Percentiles rank a stretch among this genome's conserved stretches.
Evolutionary conservation across 2,888 invertebrate genomes (phyloP).

Genomic region (Liodrosophila aerea): DNA sequence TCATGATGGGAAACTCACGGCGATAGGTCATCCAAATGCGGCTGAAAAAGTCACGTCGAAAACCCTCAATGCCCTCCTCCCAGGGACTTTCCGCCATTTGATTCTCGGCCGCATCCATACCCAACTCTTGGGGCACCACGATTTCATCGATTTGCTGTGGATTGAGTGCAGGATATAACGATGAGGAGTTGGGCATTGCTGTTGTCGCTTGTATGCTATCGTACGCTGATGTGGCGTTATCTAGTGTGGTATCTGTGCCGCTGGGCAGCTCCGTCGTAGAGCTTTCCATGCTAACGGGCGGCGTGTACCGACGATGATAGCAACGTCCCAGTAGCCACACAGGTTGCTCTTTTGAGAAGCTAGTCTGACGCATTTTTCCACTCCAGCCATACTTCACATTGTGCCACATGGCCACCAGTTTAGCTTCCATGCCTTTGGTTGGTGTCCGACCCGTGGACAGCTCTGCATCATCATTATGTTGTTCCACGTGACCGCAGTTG

Average conservation of each 20-base stretch:
- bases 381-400: constrained; percentile 95
- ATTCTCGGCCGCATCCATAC: constrained; percentile 81
- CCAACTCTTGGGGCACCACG: constrained; percentile 83
- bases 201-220: constrained; percentile 63
- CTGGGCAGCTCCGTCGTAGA: constrained; percentile 80
- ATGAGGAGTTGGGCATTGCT: constrained; percentile 10
- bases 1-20: constrained; percentile 91
- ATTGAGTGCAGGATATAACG: constrained; percentile 68
- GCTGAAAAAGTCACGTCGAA: constrained; percentile 92
- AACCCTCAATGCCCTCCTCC: constrained; percentile 89
- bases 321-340: constrained; percentile 93
- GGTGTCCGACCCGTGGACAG: constrained; percentile 79
- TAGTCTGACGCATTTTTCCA: constrained; percentile 87
- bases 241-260: constrained; percentile 52
- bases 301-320: constrained; percentile 89
- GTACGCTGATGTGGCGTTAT: constrained; percentile 70
- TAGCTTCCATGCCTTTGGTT: constrained; percentile 89
- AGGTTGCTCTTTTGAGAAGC: constrained; percentile 92
- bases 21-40: constrained; percentile 94
- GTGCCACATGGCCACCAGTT: constrained; percentile 94
- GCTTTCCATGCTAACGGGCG: constrained; percentile 83
- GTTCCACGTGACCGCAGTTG: constrained; percentile 53
- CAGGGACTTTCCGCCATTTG: constrained; percentile 80
- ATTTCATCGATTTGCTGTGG: constrained; percentile 80
- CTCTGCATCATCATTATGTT: constrained; percentile 55